Evolutionary conservation across 2,888 invertebrate species (phyloP).

Genomic region (Labia minor): DNA sequence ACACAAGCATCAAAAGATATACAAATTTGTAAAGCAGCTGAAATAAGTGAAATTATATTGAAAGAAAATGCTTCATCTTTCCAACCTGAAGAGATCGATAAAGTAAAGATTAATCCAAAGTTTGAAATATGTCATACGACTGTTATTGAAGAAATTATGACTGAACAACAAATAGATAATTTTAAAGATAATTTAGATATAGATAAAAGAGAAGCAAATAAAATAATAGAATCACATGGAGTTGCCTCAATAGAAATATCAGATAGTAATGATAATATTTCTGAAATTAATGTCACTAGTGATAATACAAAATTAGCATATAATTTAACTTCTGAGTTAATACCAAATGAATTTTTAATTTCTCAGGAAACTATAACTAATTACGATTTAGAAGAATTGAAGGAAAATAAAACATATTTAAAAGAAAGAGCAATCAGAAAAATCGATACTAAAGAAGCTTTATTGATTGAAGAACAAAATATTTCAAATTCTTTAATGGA

Average conservation of each 20-base stretch:
- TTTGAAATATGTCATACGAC: neutral
- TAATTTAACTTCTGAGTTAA: slow-evolving; percentile 19
- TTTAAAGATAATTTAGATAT: neutral
- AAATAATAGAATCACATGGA: slow-evolving; percentile 16
- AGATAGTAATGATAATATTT: neutral
- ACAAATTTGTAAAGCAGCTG: neutral
- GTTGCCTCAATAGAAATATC: neutral
- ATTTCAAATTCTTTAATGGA: neutral
- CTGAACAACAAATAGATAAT: slow-evolving; percentile 14
- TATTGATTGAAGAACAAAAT: slow-evolving; percentile 18
- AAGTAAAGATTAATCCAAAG: neutral
- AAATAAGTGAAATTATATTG: slow-evolving; percentile 16
- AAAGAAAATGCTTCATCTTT: neutral
- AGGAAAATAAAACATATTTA: neutral
- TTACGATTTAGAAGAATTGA: slow-evolving; percentile 20
- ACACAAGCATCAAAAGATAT: neutral
- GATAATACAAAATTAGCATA: slow-evolving; percentile 13
- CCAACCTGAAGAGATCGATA: neutral
- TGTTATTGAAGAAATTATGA: slow-evolving; percentile 9
- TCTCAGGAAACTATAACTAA: slow-evolving; percentile 17
- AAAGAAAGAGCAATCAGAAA: slow-evolving; percentile 19
- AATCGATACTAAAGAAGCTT: slow-evolving; percentile 16
- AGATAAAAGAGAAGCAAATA: slow-evolving; percentile 18
- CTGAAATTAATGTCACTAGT: neutral
- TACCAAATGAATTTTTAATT: slow-evolving; percentile 19